These are phyloP conservation scores for Larimichthys crocea DNA, from an alignment of 2,113 vertebrate species.

Conservation along the genomic window DNA sequence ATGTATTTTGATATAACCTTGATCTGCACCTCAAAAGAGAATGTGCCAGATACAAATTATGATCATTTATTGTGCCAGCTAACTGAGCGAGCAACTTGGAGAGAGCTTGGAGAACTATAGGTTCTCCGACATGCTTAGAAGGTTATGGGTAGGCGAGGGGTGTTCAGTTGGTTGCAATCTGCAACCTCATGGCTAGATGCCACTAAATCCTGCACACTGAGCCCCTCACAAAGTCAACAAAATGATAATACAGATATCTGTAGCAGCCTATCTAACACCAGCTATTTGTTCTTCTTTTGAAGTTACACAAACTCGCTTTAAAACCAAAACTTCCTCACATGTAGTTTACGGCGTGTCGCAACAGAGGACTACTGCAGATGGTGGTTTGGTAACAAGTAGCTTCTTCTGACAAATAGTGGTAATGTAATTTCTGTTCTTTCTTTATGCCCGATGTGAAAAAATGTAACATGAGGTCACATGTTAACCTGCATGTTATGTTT, in stretches of 20 bases:
- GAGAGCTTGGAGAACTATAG: no score
- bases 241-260: background rate
- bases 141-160: no score
- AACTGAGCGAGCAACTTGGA: no score
- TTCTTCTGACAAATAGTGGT: background rate
- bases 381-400: background rate
- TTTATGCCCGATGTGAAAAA: background rate
- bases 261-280: no score
- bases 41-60: no score
- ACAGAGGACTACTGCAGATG: background rate
- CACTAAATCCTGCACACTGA: no score
- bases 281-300: background rate
- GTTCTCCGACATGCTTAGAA: no score
- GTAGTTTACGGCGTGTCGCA: background rate
- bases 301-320: background rate
- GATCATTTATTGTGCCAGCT: no score
- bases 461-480: conserved; percentile 1
- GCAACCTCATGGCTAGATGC: no score
- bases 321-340: background rate
- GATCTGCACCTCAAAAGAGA: no score
- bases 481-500: background rate
- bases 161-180: no score
- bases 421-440: background rate
- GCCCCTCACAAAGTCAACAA: background rate
- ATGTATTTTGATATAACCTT: no score